Percentiles rank a stretch among this genome's conserved stretches.
Conservation (phyloP, 2,888 invertebrate genomes). For the Caenorhabditis sp. region DNA sequence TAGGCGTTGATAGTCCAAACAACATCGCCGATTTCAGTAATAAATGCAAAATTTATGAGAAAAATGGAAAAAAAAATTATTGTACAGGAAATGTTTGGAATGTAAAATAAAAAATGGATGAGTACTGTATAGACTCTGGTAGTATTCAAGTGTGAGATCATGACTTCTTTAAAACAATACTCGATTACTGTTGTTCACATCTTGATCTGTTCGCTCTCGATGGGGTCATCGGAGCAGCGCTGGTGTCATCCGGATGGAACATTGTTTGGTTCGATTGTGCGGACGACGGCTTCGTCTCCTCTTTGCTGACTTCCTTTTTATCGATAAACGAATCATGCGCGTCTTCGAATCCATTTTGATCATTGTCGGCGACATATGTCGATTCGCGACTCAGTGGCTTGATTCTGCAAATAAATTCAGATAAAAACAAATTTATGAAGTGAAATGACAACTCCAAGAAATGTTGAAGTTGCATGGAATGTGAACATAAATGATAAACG, state of each 20-base stretch:
- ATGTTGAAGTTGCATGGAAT: too few relatives aligned
- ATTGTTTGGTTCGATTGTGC: not conserved
- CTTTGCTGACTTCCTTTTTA: not conserved
- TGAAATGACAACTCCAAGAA: too few relatives aligned
- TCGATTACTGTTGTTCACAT: constrained; percentile 4
- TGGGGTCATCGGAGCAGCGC: not conserved
- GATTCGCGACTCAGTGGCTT: constrained; percentile 6
- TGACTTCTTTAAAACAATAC: not conserved
- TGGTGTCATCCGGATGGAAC: constrained; percentile 4
- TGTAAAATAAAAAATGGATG: too few relatives aligned
- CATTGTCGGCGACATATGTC: not conserved
- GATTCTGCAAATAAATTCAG: not conserved
- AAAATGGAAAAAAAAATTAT: too few relatives aligned
- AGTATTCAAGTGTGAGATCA: too few relatives aligned
- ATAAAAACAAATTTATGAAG: not conserved
- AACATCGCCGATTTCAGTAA: too few relatives aligned
- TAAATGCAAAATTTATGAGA: too few relatives aligned
- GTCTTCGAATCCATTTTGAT: constrained; percentile 1
- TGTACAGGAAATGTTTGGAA: too few relatives aligned
- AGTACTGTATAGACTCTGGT: too few relatives aligned
- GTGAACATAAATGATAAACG: too few relatives aligned
- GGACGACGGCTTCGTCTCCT: too few relatives aligned
- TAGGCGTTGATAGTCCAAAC: too few relatives aligned
- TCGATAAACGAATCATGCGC: not conserved
- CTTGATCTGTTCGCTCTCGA: constrained; percentile 2